Evolutionary conservation across 2,113 vertebrate species (phyloP).

Genomic region (Sceloporus tristichus): DNA sequence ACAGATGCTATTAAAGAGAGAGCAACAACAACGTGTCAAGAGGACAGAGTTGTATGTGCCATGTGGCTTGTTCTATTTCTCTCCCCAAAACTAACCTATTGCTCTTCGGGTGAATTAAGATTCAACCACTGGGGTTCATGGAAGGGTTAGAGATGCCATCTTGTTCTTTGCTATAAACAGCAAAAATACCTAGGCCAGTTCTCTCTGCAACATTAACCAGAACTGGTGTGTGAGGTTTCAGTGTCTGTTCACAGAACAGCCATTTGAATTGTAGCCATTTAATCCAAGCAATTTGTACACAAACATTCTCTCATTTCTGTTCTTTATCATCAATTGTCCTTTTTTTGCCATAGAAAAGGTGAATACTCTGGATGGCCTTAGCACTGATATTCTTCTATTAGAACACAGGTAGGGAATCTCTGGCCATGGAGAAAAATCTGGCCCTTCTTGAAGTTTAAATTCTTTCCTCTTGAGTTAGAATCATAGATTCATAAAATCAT

Average conservation of each 20-base stretch:
- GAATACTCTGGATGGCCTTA: background rate
- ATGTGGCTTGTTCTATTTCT: too few relatives aligned
- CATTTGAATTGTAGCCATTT: background rate
- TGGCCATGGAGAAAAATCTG: too few relatives aligned
- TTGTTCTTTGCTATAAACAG: background rate
- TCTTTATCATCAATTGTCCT: background rate
- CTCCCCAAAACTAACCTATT: too few relatives aligned
- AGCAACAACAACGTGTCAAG: too few relatives aligned
- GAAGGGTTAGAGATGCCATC: background rate
- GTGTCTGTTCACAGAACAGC: background rate
- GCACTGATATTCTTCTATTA: background rate
- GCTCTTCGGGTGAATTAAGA: too few relatives aligned
- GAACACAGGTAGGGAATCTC: too few relatives aligned
- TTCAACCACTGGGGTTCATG: too few relatives aligned
- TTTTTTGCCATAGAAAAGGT: background rate
- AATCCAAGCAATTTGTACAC: background rate
- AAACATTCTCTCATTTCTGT: background rate
- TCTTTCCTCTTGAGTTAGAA: too few relatives aligned
- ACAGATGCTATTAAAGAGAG: too few relatives aligned
- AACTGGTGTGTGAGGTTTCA: background rate
- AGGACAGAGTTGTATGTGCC: too few relatives aligned
- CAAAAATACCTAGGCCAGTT: background rate
- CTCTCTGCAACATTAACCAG: background rate
- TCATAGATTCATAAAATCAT: too few relatives aligned
- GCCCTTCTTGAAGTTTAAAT: too few relatives aligned